These are phyloP conservation scores for Cepaea nemoralis DNA, from an alignment of 1,140 invertebrate genomes.

Conservation along the genomic window DNA sequence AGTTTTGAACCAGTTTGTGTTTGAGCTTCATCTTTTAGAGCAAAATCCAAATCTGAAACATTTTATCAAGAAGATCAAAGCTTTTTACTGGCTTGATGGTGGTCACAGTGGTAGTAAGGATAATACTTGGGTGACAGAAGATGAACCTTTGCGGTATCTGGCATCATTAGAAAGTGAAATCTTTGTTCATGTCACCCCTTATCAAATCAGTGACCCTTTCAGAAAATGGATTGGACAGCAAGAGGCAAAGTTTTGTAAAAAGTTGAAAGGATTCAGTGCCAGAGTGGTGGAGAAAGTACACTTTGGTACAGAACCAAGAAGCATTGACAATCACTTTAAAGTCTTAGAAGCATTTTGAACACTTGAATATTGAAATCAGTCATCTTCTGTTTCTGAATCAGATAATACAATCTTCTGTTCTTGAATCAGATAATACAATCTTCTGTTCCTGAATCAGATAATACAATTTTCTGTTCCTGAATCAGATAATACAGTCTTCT, in stretches of 20 bases:
- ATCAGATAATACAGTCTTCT: too few species aligned
- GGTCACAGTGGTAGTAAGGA: slow-evolving; percentile 83
- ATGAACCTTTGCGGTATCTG: slow-evolving; percentile 80
- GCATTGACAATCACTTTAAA: slow-evolving; percentile 81
- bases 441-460: too few species aligned
- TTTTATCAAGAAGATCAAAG: slow-evolving; percentile 67
- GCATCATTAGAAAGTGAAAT: slow-evolving; percentile 71
- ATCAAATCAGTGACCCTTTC: slow-evolving; percentile 81
- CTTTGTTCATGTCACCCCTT: slow-evolving; percentile 85
- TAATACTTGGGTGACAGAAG: slow-evolving; percentile 87
- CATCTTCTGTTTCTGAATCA: too few species aligned
- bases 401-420: too few species aligned
- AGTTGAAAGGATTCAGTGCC: slow-evolving; percentile 78
- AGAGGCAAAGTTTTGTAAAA: slow-evolving; percentile 81
- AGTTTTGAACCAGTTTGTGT: slow-evolving; percentile 89
- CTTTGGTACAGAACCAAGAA: slow-evolving; percentile 77
- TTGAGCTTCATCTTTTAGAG: slow-evolving; percentile 79
- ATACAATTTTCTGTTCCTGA: too few species aligned
- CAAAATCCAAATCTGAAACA: slow-evolving; percentile 41
- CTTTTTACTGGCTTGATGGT: slow-evolving; percentile 90
- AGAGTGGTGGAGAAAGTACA: slow-evolving; percentile 77
- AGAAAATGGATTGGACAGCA: slow-evolving; percentile 87
- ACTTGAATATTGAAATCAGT: neutral
- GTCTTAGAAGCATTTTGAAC: slow-evolving; percentile 73
- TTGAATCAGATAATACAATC: too few species aligned